phyloP scores from a whole-genome alignment of 92 coral and sea anemone genomes.

The Actinostola sp. region DNA sequence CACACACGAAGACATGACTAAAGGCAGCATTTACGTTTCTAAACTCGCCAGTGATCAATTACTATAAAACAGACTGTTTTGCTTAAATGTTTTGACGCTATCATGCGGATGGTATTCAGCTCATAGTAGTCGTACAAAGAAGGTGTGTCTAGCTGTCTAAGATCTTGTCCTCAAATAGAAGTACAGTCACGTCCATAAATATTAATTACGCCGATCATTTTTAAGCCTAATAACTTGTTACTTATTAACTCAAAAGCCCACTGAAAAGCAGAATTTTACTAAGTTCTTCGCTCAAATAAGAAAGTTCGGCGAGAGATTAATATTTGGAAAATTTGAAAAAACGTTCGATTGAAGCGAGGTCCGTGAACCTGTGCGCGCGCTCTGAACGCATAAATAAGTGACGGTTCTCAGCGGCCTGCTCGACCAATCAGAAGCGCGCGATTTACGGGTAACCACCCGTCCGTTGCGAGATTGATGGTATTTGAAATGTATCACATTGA shows the following conservation, averaged over 20 bases:
- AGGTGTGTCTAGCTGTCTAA: too few species aligned
- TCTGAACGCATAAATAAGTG: slow-evolving; percentile 49
- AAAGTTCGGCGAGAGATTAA: too few species aligned
- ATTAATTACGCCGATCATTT: neutral
- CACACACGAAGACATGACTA: too few species aligned
- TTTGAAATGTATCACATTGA: slow-evolving; percentile 70
- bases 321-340: too few species aligned
- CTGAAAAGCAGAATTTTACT: too few species aligned
- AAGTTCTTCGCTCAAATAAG: too few species aligned
- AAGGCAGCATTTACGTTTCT: too few species aligned
- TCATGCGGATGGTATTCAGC: too few species aligned
- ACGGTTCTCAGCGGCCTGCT: slow-evolving; percentile 71
- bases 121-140: too few species aligned
- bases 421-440: slow-evolving; percentile 69
- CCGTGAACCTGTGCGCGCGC: slow-evolving; percentile 30
- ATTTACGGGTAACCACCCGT: slow-evolving; percentile 80
- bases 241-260: neutral
- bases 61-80: too few species aligned
- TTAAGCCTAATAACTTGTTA: neutral
- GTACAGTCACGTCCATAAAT: neutral
- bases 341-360: neutral
- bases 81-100: too few species aligned
- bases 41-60: too few species aligned
- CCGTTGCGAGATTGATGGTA: slow-evolving; percentile 75
- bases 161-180: neutral